These are phyloP conservation scores for Carcharodon carcharias DNA, from an alignment of 2,797 vertebrate genomes.

Conservation along the genomic window DNA sequence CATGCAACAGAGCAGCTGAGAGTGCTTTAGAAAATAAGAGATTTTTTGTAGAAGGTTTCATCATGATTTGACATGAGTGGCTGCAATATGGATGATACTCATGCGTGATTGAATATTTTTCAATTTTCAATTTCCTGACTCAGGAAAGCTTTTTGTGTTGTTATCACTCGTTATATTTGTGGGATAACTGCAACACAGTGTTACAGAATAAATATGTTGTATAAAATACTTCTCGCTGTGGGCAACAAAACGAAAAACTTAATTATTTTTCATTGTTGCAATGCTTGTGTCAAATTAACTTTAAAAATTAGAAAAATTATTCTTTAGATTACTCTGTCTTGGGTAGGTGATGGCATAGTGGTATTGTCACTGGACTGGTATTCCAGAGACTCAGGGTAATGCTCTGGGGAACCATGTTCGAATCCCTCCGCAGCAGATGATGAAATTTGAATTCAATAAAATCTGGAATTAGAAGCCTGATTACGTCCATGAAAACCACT, in stretches of 20 bases:
- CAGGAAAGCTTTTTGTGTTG: neutral
- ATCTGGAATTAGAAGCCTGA: too few relatives aligned
- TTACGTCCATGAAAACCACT: too few relatives aligned
- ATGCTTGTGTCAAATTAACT: neutral
- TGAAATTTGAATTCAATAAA: too few relatives aligned
- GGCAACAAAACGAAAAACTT: neutral
- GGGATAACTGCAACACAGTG: neutral
- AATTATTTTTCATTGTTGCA: too few relatives aligned
- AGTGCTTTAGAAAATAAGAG: neutral
- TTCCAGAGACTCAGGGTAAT: too few relatives aligned
- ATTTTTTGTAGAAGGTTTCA: neutral
- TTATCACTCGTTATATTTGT: neutral
- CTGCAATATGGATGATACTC: neutral
- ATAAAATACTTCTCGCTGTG: neutral
- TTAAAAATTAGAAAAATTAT: neutral
- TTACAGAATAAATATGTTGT: neutral
- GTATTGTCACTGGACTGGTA: too few relatives aligned
- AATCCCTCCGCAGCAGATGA: too few relatives aligned
- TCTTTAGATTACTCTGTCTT: neutral
- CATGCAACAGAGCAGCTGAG: neutral
- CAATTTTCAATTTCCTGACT: neutral
- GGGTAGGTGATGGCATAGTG: too few relatives aligned
- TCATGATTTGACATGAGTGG: neutral
- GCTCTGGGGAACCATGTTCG: too few relatives aligned
- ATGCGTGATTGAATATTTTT: neutral